Evolutionary conservation across 2,797 vertebrate genomes (phyloP), one percentile per base, ranked within the genome.

Genomic region (Zenarchopterus dispar): DNA sequence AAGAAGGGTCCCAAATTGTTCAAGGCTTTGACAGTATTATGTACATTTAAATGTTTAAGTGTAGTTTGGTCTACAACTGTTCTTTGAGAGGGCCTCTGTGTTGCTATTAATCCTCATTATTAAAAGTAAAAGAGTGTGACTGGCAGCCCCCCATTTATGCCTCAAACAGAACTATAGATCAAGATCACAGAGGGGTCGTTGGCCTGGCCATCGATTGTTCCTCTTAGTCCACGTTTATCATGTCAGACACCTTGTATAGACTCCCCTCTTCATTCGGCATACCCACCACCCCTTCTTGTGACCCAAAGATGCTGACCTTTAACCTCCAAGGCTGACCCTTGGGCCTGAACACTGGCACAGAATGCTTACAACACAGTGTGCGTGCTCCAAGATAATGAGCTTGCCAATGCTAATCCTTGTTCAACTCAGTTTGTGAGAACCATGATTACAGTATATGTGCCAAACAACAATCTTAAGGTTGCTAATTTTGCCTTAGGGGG

Each of bases 361-460:
- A 42, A 45, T 55, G 53, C 53, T 55, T 49, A 62, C 49, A 68
- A 58, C 42, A 31, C 42, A 45, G 41, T 24, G 6, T 28, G 45
- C 57, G 2, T 18, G 43, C 56, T 57, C 60, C 62, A 60, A 63
- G 61, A 72, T 82, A 86, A 88, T 84, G 69, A 84, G 78, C 78
- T 86, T 81, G 68, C 50, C 33, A 16, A 80, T 74, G 49, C 73
- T 70, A 64, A 70, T 56, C 21, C 55, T 61, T 44, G 51, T 47
- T 22, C 16, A 1, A 5, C 44, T 46, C n/a, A 18, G 63, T 39
- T 39, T 39, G 13, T 39, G 11, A 39, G 36, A 39, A 39, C 36
- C 36, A 39, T 68, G 70, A 81, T 75, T 67, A 67, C 45, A 69
- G 61, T 26, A 42, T 48, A 67, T 63, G 57, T 74, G 64, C 36